These are phyloP conservation scores for Beroe ovata DNA, from an alignment of 37 sponge, comb jelly and placozoan genomes.

Conservation along the genomic window DNA sequence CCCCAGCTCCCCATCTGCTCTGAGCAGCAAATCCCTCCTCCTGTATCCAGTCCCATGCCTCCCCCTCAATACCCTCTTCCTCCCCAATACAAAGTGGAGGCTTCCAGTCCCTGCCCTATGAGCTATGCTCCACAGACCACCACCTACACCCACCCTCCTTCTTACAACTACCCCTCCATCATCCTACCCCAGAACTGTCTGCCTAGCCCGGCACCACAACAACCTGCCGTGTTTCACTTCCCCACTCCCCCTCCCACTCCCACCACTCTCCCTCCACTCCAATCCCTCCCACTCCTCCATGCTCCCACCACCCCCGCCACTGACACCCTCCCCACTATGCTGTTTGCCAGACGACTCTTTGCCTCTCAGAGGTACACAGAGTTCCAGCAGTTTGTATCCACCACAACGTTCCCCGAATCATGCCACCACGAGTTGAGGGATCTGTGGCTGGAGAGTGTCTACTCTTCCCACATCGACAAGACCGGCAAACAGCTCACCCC, in stretches of 20 bases:
- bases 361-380: neutral
- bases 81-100: neutral
- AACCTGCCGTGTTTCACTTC: conserved; percentile 33
- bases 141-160: neutral
- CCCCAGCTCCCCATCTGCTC: neutral
- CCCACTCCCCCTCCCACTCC: conserved; percentile 48
- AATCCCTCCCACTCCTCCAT: neutral
- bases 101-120: neutral
- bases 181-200: neutral
- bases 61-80: neutral
- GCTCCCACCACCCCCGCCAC: neutral
- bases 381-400: conserved; percentile 30
- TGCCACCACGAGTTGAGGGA: conserved; percentile 13
- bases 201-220: neutral
- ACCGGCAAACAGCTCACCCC: conserved; percentile 28
- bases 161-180: conserved; percentile 2
- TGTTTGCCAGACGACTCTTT: conserved; percentile 22
- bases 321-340: neutral
- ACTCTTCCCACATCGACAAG: conserved; percentile 21
- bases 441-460: conserved; percentile 62
- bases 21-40: neutral
- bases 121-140: neutral
- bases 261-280: neutral
- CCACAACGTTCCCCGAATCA: conserved; percentile 25
- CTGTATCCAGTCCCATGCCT: neutral